Evolutionary conservation across 2,888 invertebrate genomes (phyloP).

Genomic region (Sycophila texana): DNA sequence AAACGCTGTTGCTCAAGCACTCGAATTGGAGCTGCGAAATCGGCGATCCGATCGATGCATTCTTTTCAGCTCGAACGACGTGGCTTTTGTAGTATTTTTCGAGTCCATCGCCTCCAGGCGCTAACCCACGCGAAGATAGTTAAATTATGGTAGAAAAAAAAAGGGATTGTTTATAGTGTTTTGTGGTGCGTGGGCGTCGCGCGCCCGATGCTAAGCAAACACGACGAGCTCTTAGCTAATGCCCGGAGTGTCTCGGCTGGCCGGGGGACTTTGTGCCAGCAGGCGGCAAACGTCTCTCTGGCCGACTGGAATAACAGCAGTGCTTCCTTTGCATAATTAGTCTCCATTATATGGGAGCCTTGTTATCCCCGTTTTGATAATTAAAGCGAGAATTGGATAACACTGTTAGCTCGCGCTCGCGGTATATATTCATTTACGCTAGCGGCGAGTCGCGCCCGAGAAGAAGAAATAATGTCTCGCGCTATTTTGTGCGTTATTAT

Average conservation of each 20-base stretch:
- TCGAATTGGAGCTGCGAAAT: neutral
- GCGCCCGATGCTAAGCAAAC: neutral
- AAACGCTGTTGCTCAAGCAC: no score
- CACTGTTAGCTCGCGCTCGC: constrained; percentile 5
- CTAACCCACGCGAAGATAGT: neutral
- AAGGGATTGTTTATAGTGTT: no score
- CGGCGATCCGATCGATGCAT: neutral
- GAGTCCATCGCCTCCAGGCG: neutral
- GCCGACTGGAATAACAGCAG: constrained; percentile 36
- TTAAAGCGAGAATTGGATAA: constrained; percentile 40
- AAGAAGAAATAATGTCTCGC: no score
- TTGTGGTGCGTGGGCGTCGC: no score
- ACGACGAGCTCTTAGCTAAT: constrained; percentile 7
- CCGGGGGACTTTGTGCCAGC: constrained; percentile 16
- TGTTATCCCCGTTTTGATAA: constrained; percentile 36
- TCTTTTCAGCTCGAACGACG: neutral
- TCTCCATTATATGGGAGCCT: constrained; percentile 35
- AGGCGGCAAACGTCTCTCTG: neutral
- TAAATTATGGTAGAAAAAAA: no score
- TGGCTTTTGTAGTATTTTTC: no score
- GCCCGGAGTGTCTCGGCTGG: constrained; percentile 12
- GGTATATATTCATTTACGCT: constrained; percentile 13
- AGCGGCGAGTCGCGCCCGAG: neutral
- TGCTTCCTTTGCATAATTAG: constrained; percentile 50
- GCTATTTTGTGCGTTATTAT: no score